Evolutionary conservation across 2,888 invertebrate species (phyloP), one percentile per base, ranked within the genome.

Genomic region (Melieria picta): DNA sequence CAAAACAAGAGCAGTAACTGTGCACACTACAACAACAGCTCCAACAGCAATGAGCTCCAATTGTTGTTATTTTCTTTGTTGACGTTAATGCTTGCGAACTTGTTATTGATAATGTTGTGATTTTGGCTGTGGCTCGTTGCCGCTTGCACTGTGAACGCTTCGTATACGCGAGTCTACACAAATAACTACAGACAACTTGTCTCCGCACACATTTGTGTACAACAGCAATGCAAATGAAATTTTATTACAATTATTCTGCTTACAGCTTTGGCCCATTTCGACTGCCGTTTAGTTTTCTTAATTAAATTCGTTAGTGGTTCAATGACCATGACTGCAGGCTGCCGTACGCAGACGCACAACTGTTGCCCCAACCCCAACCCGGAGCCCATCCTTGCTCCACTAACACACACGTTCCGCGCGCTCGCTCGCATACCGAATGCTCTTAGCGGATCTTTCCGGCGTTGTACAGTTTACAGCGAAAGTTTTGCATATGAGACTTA

Each of bases 241-340:
- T 50, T 50, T 50, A 50, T 11, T 10, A 50, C 11, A 30, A 30
- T 52, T 52, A 52, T 52, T 7, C 13, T 9, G 11, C 52, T 50
- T 50, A 11, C 11, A 10, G 9, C 13, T 11, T 52, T 52, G 11
- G 11, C n/a, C 13, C 50, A 11, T 52, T 52, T 13, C 6, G 5
- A n/a, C 52, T 5, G n/a, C 7, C 13, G 11, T 52, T 52, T 5
- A 52, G 52, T 52, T 63, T 48, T 46, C 47, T 63, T 63, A 64
- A 64, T 64, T 64, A 64, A 64, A 64, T 64, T 30, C 52, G 64
- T 52, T 64, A 4, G 52, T 52, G 64, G 52, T 11, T 52, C 64
- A 64, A 64, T 64, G 52, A 43, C 50, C 64, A 64, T 52, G 52
- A 9, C 52, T 1, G 52, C 52, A 52, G 7, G 52, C 11, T 52